These are phyloP conservation scores for Prosapia bicincta DNA, from an alignment of 2,888 invertebrate species.

Conservation along the genomic window DNA sequence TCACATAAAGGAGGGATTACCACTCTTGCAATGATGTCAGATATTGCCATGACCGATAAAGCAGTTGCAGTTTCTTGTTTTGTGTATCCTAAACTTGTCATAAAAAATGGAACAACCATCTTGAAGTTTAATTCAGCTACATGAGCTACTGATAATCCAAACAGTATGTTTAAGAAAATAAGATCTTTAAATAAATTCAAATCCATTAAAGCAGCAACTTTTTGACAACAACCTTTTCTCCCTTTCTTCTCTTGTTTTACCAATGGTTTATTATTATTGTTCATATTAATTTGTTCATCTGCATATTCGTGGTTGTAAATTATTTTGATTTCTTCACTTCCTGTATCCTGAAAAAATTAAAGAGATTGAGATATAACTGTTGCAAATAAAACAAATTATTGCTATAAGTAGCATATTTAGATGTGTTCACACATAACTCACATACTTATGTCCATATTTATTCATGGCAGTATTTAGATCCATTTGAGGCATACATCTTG, in stretches of 20 bases:
- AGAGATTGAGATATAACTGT: too few relatives aligned
- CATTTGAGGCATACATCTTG: too few relatives aligned
- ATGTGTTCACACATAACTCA: too few relatives aligned
- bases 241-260: slow-evolving; percentile 6
- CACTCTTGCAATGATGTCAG: slow-evolving; percentile 64
- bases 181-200: slow-evolving; percentile 59
- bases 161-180: slow-evolving; percentile 61
- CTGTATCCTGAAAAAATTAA: slow-evolving; percentile 20
- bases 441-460: too few relatives aligned
- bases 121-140: slow-evolving; percentile 67
- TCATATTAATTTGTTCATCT: slow-evolving; percentile 14
- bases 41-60: slow-evolving; percentile 66
- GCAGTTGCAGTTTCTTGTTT: slow-evolving; percentile 59
- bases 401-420: too few relatives aligned
- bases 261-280: slow-evolving; percentile 12
- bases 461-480: too few relatives aligned
- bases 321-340: slow-evolving; percentile 38
- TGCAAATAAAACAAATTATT: too few relatives aligned
- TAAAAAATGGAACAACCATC: slow-evolving; percentile 65
- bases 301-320: slow-evolving; percentile 1
- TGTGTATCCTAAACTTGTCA: slow-evolving; percentile 47
- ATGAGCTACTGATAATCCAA: slow-evolving; percentile 63
- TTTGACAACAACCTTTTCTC: slow-evolving; percentile 36
- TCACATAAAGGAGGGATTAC: slow-evolving; percentile 61
- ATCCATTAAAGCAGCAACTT: slow-evolving; percentile 54